Evolutionary conservation across 1,140 invertebrate genomes (phyloP).

Genomic region (Drosophila rufa): DNA sequence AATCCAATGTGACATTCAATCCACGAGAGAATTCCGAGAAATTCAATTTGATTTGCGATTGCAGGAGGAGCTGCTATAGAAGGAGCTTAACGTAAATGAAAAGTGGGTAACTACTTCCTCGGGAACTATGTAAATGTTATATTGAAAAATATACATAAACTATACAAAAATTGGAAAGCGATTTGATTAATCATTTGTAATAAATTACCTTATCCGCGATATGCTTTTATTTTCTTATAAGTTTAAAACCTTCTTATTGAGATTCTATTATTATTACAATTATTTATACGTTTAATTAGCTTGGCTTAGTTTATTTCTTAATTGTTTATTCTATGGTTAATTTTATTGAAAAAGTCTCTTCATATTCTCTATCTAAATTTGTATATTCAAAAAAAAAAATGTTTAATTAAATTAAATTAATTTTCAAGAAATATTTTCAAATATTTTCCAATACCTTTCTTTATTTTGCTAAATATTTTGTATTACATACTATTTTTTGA

Average conservation of each 20-base stretch:
- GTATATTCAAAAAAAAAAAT: too few relatives aligned
- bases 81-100: background rate
- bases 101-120: background rate
- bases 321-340: too few relatives aligned
- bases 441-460: background rate
- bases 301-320: background rate
- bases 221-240: background rate
- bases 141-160: too few relatives aligned
- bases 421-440: background rate
- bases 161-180: background rate
- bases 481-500: too few relatives aligned
- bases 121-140: background rate
- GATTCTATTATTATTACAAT: background rate
- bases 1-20: slow-evolving; percentile 36
- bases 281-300: background rate
- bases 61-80: background rate
- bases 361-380: too few relatives aligned
- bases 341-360: too few relatives aligned
- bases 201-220: background rate
- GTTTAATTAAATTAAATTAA: too few relatives aligned
- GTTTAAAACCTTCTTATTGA: too few relatives aligned
- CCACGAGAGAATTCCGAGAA: slow-evolving; percentile 8
- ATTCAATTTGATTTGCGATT: slow-evolving; percentile 43
- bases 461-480: background rate
- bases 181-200: background rate